Conservation (phyloP, 2,797 vertebrate species). For the Hoplostethus atlanticus region DNA sequence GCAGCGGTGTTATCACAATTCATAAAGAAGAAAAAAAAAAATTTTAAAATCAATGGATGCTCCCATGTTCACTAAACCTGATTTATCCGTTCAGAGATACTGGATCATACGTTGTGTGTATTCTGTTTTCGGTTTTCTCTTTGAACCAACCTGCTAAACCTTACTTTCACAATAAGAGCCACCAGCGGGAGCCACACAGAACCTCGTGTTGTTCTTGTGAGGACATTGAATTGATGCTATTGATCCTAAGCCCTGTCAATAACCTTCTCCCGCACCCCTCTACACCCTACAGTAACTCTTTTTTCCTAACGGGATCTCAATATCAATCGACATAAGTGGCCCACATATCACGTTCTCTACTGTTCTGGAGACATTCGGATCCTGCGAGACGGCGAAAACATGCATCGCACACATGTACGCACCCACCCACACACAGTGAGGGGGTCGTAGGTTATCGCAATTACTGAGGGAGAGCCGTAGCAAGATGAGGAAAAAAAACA, state of each 20-base stretch:
- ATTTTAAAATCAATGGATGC: conserved; percentile 53
- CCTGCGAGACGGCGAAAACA: background rate
- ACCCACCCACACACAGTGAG: background rate
- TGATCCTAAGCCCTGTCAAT: too few relatives aligned
- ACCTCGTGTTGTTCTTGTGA: too few relatives aligned
- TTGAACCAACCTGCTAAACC: too few relatives aligned
- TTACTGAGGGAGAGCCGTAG: conserved; percentile 35
- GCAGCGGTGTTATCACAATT: conserved; percentile 38
- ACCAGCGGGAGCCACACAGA: too few relatives aligned
- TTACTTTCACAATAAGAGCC: background rate
- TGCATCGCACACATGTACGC: background rate
- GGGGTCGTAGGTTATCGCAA: conserved; percentile 36
- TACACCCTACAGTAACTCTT: background rate
- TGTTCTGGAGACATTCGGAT: background rate
- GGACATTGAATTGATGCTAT: too few relatives aligned
- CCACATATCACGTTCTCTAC: conserved; percentile 9
- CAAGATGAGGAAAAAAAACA: conserved; percentile 4
- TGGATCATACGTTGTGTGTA: background rate
- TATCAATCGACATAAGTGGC: conserved; percentile 14
- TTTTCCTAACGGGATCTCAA: conserved; percentile 7
- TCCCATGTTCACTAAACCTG: conserved; percentile 32
- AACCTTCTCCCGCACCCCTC: too few relatives aligned
- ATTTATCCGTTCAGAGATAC: conserved; percentile 7
- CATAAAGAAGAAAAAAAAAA: background rate
- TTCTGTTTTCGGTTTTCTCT: background rate